Evolutionary conservation across 2,113 vertebrate genomes (phyloP).

Genomic region (Setophaga petechia): DNA sequence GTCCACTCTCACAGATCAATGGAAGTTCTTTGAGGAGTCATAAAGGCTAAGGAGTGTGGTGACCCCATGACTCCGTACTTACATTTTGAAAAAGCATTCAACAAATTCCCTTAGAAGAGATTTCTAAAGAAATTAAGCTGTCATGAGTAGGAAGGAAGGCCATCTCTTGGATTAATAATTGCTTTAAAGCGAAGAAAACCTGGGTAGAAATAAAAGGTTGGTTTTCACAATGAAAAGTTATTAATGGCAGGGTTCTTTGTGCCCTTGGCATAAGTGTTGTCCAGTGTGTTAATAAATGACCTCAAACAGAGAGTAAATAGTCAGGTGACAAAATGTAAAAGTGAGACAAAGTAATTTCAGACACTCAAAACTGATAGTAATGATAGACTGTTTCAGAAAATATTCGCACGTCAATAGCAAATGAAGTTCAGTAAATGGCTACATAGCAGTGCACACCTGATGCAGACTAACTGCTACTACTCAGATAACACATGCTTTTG

Average conservation of each 20-base stretch:
- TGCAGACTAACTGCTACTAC: background rate
- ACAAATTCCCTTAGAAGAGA: background rate
- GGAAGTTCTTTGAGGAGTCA: background rate
- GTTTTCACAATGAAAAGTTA: background rate
- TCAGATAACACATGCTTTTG: background rate
- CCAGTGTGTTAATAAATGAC: background rate
- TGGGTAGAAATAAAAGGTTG: background rate
- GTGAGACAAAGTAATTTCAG: background rate
- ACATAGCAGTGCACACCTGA: rapidly evolving
- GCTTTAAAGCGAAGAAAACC: background rate
- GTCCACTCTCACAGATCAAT: background rate
- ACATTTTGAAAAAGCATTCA: background rate
- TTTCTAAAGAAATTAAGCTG: conserved; percentile 20
- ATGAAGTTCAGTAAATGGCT: background rate
- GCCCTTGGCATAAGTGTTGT: background rate
- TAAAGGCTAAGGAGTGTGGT: background rate
- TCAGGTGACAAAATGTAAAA: background rate
- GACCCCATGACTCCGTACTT: background rate
- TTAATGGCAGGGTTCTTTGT: background rate
- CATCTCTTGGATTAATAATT: background rate
- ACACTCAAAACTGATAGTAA: background rate
- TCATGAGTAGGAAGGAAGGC: background rate
- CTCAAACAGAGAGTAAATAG: background rate
- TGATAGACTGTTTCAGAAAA: background rate
- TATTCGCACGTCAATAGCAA: background rate